A percentile compares a stretch with the other conserved stretches of the same genome.
These are phyloP conservation scores for Vombatus ursinus DNA, from an alignment of 2,113 vertebrate genomes.

Conservation along the genomic window DNA sequence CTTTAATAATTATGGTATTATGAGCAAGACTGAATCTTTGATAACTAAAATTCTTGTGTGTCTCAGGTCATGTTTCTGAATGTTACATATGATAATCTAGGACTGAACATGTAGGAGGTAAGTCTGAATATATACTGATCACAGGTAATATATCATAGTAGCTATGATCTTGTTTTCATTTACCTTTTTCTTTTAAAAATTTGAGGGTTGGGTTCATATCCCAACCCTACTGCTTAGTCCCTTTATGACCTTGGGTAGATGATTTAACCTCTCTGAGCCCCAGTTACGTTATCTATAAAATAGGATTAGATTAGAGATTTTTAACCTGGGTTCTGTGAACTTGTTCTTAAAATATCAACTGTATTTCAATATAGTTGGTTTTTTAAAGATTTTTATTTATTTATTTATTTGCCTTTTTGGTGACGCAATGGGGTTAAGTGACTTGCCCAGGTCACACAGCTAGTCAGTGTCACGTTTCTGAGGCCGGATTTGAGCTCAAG, in stretches of 20 bases:
- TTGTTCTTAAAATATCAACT: neutral
- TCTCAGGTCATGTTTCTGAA: slow-evolving; percentile 22
- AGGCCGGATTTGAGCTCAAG: no score
- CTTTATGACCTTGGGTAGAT: neutral
- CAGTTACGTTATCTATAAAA: no score
- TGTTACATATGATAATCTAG: neutral
- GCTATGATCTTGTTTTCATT: slow-evolving; percentile 5
- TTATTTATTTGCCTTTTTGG: no score
- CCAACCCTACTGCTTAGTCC: neutral
- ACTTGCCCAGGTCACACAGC: no score
- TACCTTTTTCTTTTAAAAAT: slow-evolving; percentile 19
- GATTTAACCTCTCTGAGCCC: neutral
- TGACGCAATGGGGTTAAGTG: no score
- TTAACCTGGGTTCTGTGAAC: neutral
- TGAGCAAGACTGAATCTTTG: slow-evolving; percentile 12
- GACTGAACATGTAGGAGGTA: slow-evolving; percentile 30
- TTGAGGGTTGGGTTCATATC: neutral
- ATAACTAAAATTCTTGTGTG: slow-evolving; percentile 6
- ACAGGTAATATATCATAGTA: neutral
- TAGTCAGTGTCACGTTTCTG: no score
- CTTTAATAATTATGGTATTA: neutral
- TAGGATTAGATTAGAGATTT: no score
- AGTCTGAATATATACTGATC: slow-evolving; percentile 1
- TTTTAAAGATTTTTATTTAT: no score
- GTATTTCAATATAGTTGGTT: neutral